These are phyloP conservation scores for Serranus cabrilla DNA, from an alignment of 2,797 vertebrate genomes.

Conservation along the genomic window DNA sequence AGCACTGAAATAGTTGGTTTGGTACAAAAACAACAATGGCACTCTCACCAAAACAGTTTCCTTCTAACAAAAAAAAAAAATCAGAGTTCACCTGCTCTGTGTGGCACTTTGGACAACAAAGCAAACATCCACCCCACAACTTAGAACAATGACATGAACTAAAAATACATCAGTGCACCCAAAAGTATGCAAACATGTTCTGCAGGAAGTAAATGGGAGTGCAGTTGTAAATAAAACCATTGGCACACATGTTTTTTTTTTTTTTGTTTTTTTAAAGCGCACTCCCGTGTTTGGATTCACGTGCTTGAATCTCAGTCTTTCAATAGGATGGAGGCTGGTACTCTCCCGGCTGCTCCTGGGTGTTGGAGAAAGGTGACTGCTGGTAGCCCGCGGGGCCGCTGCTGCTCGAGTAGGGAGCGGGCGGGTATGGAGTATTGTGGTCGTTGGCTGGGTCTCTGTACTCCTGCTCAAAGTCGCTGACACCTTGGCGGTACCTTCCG, in stretches of 20 bases:
- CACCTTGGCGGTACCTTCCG: conserved; percentile 88
- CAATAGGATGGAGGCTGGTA: conserved; percentile 85
- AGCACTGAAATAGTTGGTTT: conserved; percentile 27
- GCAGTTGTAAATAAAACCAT: conserved; percentile 53
- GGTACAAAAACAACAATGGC: conserved; percentile 37
- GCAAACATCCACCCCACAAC: conserved; percentile 35
- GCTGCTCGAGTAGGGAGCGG: conserved; percentile 82
- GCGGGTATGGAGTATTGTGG: conserved; percentile 85
- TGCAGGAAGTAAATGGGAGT: conserved; percentile 58
- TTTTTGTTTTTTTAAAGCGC: conserved; percentile 50
- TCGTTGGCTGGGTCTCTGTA: conserved; percentile 89
- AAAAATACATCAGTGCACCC: conserved; percentile 51
- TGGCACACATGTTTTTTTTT: conserved; percentile 46
- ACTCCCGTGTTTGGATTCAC: conserved; percentile 38
- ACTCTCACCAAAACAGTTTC: conserved; percentile 17
- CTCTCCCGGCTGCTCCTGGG: conserved; percentile 61
- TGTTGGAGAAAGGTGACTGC: conserved; percentile 90
- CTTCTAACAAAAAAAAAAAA: not conserved
- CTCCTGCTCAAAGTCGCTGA: conserved; percentile 87
- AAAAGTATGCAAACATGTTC: conserved; percentile 55
- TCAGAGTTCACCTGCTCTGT: conserved; percentile 14
- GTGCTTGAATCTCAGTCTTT: conserved; percentile 43
- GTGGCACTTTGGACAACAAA: conserved; percentile 33
- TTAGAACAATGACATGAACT: conserved; percentile 29
- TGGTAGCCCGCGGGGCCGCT: conserved; percentile 89